Evolutionary conservation across 2,797 vertebrate genomes (phyloP).

Genomic region (Mormyrus hasselquistii): DNA sequence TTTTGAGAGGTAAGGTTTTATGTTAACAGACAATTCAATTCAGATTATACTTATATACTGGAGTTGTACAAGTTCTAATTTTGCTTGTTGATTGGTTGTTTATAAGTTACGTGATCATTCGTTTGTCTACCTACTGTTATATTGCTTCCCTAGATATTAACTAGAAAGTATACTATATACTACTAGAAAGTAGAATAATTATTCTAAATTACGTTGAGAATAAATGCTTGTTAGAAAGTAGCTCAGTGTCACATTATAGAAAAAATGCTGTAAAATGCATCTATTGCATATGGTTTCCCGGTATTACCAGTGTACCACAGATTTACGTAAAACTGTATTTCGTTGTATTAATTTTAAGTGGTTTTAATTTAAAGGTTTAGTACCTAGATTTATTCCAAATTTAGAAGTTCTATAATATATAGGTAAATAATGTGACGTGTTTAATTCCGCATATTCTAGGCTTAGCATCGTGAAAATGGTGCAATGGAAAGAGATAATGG

Average conservation of each 20-base stretch:
- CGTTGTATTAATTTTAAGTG: not conserved
- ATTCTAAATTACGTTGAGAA: not conserved
- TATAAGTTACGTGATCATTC: not conserved
- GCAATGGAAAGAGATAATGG: slow-evolving; percentile 27
- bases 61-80: not conserved
- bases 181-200: not conserved
- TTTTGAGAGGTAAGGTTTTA: not conserved
- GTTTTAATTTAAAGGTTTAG: not conserved
- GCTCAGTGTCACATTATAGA: not conserved
- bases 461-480: not conserved
- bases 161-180: not conserved
- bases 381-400: not conserved
- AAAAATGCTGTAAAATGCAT: not conserved
- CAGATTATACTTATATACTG: not conserved
- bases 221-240: not conserved
- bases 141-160: not conserved
- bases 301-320: not conserved
- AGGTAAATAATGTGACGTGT: not conserved
- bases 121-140: not conserved
- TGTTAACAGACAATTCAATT: not conserved
- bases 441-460: not conserved
- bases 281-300: not conserved
- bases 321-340: not conserved
- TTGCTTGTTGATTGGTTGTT: not conserved
- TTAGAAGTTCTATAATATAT: not conserved